Evolutionary conservation across 2,797 vertebrate genomes (phyloP), one percentile per base, ranked within the genome.

Genomic region (Triplophysa bombifrons): DNA sequence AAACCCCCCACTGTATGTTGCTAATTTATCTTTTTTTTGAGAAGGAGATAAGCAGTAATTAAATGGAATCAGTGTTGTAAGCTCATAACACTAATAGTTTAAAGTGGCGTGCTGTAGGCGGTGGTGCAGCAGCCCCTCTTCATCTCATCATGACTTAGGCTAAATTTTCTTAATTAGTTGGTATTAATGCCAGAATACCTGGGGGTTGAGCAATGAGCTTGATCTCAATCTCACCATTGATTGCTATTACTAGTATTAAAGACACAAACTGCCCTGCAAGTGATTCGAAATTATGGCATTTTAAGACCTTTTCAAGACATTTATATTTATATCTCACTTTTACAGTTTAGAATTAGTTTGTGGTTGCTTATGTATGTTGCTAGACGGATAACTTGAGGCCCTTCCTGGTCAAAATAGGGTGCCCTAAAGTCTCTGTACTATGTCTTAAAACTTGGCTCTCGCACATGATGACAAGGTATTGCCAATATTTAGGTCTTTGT

Each of bases 131-230:
- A 77, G 22, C 60, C 63, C 25, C 68, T 44, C 27, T 38, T 50
- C 25, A 38, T 72, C 53, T 78, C 25, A 75, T 74, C 60, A 72
- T 25, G 38, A 44, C n/a, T 46, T 67, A 72, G 70, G 56, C 20
- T 41, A 17, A 19, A 58, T 34, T 71, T 30, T 58, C 1, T 63
- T 70, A 73, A 84, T 61, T 50, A 65, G 75, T 22, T n/a, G 17
- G 13, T 41, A 38, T 71, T 71, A 74, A 78, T 73, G 3, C 14
- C 41, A 34, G 44, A 12, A 63, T 34, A 53, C 51, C 20, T 72
- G 63, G 16, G 44, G 72, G 44, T 70, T 76, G 58, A 63, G 56
- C 10, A 1, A 17, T n/a, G 41, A 76, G 63, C 66, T 61, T 58
- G 7, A 81, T 82, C 17, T 44, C 55, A 3, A 72, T 63, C 68